Conservation (phyloP, 1,140 invertebrate genomes). For the Bombus ignitus region DNA sequence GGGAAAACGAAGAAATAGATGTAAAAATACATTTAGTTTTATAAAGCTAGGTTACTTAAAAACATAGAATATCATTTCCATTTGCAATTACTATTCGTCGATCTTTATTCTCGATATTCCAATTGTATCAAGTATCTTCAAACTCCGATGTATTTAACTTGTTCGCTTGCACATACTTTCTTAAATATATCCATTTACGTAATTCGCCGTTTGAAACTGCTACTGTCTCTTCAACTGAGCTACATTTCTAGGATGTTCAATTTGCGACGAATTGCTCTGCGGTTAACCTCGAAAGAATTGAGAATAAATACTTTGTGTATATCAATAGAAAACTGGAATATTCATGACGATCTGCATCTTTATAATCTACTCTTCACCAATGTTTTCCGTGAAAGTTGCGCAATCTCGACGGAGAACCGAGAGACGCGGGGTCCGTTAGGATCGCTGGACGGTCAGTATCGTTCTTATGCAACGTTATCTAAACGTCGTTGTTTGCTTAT, state of each 20-base stretch:
- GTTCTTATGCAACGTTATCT: not conserved
- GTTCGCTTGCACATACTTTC: not conserved
- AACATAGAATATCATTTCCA: not conserved
- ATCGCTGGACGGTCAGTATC: not conserved
- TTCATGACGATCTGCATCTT: not conserved
- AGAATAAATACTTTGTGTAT: not conserved
- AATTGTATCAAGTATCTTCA: not conserved
- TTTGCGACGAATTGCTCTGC: too few species aligned
- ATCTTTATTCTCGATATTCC: not conserved
- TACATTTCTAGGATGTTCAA: too few species aligned
- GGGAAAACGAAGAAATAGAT: not conserved
- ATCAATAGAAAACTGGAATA: too few species aligned
- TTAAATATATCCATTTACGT: not conserved
- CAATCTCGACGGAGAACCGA: not conserved
- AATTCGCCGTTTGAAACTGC: not conserved
- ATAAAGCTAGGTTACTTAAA: not conserved
- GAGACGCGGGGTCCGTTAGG: not conserved
- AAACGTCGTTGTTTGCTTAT: constrained; percentile 45
- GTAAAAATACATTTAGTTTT: not conserved
- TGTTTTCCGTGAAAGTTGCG: not conserved
- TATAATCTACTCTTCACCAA: not conserved
- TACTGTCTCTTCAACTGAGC: not conserved
- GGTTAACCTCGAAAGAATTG: too few species aligned
- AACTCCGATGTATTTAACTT: not conserved
- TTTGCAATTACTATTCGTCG: not conserved